A percentile compares a stretch with the other conserved stretches of the same genome.
Evolutionary conservation across 2,888 invertebrate genomes (phyloP).

Genomic region (Caenorhabditis angaria): DNA sequence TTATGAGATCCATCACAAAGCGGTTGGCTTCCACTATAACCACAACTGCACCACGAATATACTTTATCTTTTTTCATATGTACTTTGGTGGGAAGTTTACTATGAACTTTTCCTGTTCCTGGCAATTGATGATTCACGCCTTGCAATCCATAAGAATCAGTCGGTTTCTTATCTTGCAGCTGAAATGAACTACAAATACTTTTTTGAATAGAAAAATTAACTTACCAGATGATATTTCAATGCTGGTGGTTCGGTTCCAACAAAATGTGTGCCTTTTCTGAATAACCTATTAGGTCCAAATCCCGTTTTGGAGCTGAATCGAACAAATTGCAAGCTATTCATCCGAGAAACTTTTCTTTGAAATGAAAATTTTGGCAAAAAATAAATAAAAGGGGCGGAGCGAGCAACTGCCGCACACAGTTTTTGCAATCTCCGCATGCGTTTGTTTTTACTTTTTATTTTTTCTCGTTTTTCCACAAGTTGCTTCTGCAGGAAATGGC

Average conservation of each 20-base stretch:
- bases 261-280: slow-evolving; percentile 68
- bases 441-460: neutral
- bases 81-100: slow-evolving; percentile 54
- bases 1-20: slow-evolving; percentile 93
- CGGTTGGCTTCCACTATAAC: slow-evolving; percentile 87
- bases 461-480: slow-evolving; percentile 7
- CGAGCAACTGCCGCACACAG: neutral
- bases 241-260: slow-evolving; percentile 69
- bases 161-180: slow-evolving; percentile 69
- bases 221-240: slow-evolving; percentile 68
- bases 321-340: slow-evolving; percentile 4
- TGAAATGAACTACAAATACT: slow-evolving; percentile 35
- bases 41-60: slow-evolving; percentile 93
- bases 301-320: slow-evolving; percentile 61
- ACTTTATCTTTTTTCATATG: slow-evolving; percentile 78
- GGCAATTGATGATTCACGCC: slow-evolving; percentile 69
- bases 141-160: slow-evolving; percentile 68
- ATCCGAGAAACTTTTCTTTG: neutral
- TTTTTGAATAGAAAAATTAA: neutral
- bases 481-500: slow-evolving; percentile 20
- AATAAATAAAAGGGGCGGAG: slow-evolving; percentile 1
- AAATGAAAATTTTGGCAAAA: neutral
- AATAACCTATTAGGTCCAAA: slow-evolving; percentile 67
- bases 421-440: slow-evolving; percentile 2
- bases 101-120: slow-evolving; percentile 63